Base-by-base conservation (phyloP, 2,113 vertebrate species). In the Gopherus flavomarginatus region DNA sequence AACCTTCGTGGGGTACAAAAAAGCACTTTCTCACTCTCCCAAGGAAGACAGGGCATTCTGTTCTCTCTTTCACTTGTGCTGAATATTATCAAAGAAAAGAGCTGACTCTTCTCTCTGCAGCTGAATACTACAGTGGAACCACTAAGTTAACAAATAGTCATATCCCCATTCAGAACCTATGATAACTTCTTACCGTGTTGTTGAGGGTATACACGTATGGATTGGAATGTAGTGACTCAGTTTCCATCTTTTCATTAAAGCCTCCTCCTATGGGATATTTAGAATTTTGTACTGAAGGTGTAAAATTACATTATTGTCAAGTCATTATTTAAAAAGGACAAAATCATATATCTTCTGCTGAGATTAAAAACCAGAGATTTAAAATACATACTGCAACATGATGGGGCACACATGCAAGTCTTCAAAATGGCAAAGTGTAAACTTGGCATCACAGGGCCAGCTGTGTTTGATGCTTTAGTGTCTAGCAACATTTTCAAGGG, bases 91-190 rank as follows among this genome's bases (percentile, higher is more conserved):
- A 1, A 91, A 86, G 77, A 49, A 87, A 95, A 95, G 85, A 72
- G 90, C 85, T 94, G 92, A 89, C 96, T 96, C 8, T 93, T 97
- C 92, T 97, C 95, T 96, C 95, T 81, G 91, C 80, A 97, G 91
- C 84, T 82, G 31, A 29, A 6, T 56, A 91, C 75, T 95, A 87
- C 50, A 54, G 35, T 38, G 95, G 94, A 93, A 93, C 96, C 91
- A 88, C 94, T 93, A 90, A 91, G 44, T 50, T 72, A 88, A n/a
- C 78, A 11, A 24, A 94, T 91, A 82, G 42, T 88, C 19, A 57
- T 85, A 92, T 29, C 38, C 22, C 13, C 38, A 47, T 78, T 81
- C 53, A 81, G 38, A 83, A 75, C 35, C n/a, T 38, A 72, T 38
- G 11, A 44, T 87, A 88, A 92, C 57, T 75, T 12, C 42, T 69